Evolutionary conservation across 2,888 invertebrate genomes (phyloP).

Genomic region (Drosophila limbata): DNA sequence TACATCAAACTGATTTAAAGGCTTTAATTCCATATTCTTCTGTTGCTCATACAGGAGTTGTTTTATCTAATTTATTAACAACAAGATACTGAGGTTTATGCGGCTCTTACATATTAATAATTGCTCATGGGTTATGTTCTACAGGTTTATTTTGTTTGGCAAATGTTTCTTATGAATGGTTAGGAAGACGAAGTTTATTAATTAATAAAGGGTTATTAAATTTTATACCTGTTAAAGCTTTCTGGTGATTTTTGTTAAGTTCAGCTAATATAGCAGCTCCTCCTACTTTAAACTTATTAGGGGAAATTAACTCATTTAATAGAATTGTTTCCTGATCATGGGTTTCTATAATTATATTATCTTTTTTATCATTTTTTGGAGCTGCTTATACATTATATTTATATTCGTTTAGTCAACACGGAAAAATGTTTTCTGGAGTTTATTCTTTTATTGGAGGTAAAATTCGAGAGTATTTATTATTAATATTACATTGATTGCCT

Average conservation of each 20-base stretch:
- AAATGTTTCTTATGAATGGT: constrained; percentile 88
- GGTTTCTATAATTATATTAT: constrained; percentile 86
- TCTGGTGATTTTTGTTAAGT: constrained; percentile 89
- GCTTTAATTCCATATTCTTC: constrained; percentile 88
- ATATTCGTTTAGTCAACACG: constrained; percentile 87
- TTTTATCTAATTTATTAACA: constrained; percentile 85
- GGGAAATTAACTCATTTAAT: constrained; percentile 86
- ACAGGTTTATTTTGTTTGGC: constrained; percentile 89
- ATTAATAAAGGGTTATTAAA: constrained; percentile 88
- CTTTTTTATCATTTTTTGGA: constrained; percentile 88
- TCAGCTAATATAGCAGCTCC: constrained; percentile 89
- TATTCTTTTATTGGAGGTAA: constrained; percentile 86
- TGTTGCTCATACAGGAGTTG: constrained; percentile 89
- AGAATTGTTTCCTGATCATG: constrained; percentile 85
- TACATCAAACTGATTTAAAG: constrained; percentile 90
- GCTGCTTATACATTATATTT: constrained; percentile 88
- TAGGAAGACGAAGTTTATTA: constrained; percentile 87
- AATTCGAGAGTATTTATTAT: constrained; percentile 87
- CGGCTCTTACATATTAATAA: constrained; percentile 87
- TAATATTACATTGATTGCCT: constrained; percentile 88
- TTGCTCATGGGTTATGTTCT: constrained; percentile 89
- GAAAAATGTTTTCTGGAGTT: constrained; percentile 86
- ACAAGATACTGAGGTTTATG: constrained; percentile 86
- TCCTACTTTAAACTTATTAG: constrained; percentile 89
- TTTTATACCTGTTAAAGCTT: constrained; percentile 87